Conservation (phyloP, 2,888 invertebrate species). For the Hylaea fasciaria region DNA sequence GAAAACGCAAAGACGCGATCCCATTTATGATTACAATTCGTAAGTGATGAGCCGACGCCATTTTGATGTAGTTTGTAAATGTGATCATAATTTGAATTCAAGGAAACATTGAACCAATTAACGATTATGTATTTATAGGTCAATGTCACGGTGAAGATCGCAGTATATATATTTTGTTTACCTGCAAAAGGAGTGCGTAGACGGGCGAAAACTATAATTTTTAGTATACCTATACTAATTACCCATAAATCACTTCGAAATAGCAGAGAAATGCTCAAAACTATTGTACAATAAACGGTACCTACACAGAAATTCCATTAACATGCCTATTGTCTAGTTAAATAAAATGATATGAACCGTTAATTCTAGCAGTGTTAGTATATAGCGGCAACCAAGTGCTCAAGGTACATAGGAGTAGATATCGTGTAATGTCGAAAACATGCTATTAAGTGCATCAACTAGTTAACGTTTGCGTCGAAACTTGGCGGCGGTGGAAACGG, state of each 20-base stretch:
- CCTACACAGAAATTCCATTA: too few relatives aligned
- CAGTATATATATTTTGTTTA: too few relatives aligned
- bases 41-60: constrained; percentile 17
- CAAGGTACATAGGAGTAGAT: constrained; percentile 35
- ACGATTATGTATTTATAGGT: not conserved
- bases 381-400: constrained; percentile 50
- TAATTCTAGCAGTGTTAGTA: constrained; percentile 47
- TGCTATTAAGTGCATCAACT: constrained; percentile 56
- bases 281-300: too few relatives aligned
- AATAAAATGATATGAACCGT: constrained; percentile 39
- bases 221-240: too few relatives aligned
- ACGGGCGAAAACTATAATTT: too few relatives aligned
- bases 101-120: constrained; percentile 1
- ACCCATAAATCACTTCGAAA: too few relatives aligned
- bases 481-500: constrained; percentile 28
- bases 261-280: too few relatives aligned
- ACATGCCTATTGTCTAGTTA: too few relatives aligned
- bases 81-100: constrained; percentile 31
- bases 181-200: too few relatives aligned
- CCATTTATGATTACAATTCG: constrained; percentile 34
- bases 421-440: constrained; percentile 64
- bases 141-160: not conserved
- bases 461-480: constrained; percentile 52
- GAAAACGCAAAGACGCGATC: constrained; percentile 43
- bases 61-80: constrained; percentile 15